Percentiles rank a stretch among this genome's conserved stretches.
These are phyloP conservation scores for Petromus typicus DNA, from an alignment of 2,113 vertebrate species.

Conservation along the genomic window DNA sequence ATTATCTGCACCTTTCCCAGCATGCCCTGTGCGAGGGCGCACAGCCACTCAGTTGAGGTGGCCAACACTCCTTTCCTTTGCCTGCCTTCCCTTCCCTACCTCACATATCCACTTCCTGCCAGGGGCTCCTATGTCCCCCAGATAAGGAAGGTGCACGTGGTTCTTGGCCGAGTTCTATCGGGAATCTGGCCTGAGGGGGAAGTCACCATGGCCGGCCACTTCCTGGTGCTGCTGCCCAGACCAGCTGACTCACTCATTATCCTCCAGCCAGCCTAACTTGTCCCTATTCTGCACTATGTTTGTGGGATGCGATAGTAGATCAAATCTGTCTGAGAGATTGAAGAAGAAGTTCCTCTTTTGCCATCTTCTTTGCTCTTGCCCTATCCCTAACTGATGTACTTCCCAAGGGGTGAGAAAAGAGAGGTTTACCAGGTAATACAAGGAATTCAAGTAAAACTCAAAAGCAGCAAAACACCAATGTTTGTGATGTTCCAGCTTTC, in stretches of 20 bases:
- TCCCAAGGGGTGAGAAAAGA: neutral
- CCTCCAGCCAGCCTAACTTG: neutral
- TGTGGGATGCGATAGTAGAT: neutral
- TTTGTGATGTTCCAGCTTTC: neutral
- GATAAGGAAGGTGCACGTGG: neutral
- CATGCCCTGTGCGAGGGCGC: neutral
- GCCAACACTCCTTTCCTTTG: neutral
- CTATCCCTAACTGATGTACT: neutral
- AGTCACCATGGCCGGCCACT: neutral
- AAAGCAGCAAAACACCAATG: neutral
- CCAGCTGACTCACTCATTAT: neutral
- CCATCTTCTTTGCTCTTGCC: neutral
- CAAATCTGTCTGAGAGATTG: neutral
- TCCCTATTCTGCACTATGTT: neutral
- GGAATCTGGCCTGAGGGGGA: neutral
- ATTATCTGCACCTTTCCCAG: neutral
- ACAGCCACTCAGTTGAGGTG: too few relatives aligned
- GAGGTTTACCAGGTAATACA: neutral
- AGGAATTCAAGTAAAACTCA: neutral
- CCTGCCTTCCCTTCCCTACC: neutral
- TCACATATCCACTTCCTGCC: neutral
- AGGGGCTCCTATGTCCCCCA: neutral
- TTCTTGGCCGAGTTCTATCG: neutral
- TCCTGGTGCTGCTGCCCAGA: neutral
- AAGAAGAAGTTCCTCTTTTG: neutral